A percentile compares a stretch with the other conserved stretches of the same genome.
Conservation (phyloP, 2,113 vertebrate species). For the Diadophis punctatus region DNA sequence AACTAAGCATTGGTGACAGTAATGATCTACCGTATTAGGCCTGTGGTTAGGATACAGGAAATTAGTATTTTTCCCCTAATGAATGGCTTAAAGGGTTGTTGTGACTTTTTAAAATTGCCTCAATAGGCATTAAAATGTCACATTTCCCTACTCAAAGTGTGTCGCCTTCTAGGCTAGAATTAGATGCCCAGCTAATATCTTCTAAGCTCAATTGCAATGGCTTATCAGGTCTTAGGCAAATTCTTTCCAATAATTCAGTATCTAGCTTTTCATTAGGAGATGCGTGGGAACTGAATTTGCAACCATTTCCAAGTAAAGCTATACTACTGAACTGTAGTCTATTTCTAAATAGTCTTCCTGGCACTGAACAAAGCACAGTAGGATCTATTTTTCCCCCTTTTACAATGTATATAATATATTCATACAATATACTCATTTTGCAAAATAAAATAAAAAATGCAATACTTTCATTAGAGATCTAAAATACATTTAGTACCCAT, state of each 20-base stretch:
- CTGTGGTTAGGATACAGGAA: background rate
- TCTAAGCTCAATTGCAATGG: background rate
- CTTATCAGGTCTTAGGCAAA: background rate
- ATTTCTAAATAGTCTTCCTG: background rate
- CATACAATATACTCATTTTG: background rate
- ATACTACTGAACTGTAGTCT: background rate
- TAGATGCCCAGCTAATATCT: background rate
- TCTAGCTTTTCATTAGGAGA: background rate
- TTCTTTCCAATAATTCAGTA: background rate
- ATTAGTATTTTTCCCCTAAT: background rate
- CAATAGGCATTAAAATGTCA: background rate
- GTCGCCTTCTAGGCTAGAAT: background rate
- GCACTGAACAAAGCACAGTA: background rate
- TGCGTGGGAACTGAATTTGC: background rate
- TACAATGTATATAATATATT: background rate
- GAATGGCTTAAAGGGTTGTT: background rate
- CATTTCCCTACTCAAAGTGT: background rate
- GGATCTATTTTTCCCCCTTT: background rate
- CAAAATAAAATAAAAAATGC: background rate
- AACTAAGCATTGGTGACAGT: background rate
- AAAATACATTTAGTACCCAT: background rate
- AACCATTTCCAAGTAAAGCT: background rate
- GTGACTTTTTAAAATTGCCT: background rate
- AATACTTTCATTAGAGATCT: background rate
- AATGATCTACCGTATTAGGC: background rate